These are phyloP conservation scores for Spodoptera litura DNA, from an alignment of 1,140 invertebrate species.

Conservation along the genomic window DNA sequence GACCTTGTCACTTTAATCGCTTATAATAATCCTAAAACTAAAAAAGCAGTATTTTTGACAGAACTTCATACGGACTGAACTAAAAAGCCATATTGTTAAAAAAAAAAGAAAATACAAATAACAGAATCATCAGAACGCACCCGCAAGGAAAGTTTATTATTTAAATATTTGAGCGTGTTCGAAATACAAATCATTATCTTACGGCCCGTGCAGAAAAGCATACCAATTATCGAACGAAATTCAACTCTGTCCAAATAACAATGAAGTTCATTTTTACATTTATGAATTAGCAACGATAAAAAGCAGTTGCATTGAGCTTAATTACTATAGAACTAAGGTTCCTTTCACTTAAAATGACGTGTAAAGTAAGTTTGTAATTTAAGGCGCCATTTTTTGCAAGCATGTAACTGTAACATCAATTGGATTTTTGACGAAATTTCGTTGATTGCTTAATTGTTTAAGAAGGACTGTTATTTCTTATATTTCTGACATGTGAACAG, in stretches of 20 bases:
- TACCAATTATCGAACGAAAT: conserved; percentile 15
- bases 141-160: conserved; percentile 66
- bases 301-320: not conserved
- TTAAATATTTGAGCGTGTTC: conserved; percentile 77
- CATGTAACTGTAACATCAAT: conserved; percentile 77
- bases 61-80: not conserved
- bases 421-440: conserved; percentile 71
- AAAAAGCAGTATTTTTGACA: not conserved
- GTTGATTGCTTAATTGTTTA: conserved; percentile 74
- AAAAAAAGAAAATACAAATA: conserved; percentile 53
- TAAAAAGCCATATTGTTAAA: conserved; percentile 39
- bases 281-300: not conserved
- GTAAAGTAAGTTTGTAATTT: conserved; percentile 43
- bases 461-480: conserved; percentile 57
- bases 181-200: conserved; percentile 73
- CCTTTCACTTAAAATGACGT: not conserved
- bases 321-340: not conserved
- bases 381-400: conserved; percentile 68
- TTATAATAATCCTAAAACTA: no score
- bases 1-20: no score
- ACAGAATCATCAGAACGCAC: conserved; percentile 51
- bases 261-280: conserved; percentile 26
- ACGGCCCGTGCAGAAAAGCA: conserved; percentile 54
- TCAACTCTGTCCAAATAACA: not conserved
- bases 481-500: conserved; percentile 57